A percentile compares a stretch with the other conserved stretches of the same genome.
Conservation (phyloP, 2,888 invertebrate genomes). For the Diarsia rubi region DNA sequence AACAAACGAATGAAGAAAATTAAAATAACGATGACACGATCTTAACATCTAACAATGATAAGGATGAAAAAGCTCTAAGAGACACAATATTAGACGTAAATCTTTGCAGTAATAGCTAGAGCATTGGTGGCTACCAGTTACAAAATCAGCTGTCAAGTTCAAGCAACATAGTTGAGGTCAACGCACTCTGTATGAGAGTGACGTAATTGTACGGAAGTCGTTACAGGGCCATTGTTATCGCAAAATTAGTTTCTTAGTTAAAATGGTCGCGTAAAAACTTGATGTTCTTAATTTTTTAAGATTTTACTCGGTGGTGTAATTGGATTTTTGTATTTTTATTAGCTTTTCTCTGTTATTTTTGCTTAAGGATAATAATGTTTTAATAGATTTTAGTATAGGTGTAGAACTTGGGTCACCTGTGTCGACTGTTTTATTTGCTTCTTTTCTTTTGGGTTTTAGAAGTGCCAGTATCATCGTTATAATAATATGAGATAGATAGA, state of each 20-base stretch:
- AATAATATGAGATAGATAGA: neutral
- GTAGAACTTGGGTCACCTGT: neutral
- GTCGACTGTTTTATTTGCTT: neutral
- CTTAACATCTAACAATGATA: neutral
- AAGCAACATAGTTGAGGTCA: slow-evolving; percentile 45
- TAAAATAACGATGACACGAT: no score
- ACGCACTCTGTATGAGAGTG: slow-evolving; percentile 42
- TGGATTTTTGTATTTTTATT: slow-evolving; percentile 21
- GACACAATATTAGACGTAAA: neutral
- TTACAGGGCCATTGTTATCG: slow-evolving; percentile 63
- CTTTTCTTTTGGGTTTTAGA: neutral
- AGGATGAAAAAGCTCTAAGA: neutral
- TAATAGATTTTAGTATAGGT: neutral
- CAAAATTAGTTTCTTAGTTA: slow-evolving; percentile 62
- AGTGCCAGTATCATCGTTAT: neutral
- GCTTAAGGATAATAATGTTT: neutral
- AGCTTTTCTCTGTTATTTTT: neutral
- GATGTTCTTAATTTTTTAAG: slow-evolving; percentile 20
- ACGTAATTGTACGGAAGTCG: slow-evolving; percentile 56
- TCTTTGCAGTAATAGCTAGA: slow-evolving; percentile 3
- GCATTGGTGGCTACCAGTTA: slow-evolving; percentile 19
- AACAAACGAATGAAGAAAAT: no score
- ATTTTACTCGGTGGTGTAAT: slow-evolving; percentile 44
- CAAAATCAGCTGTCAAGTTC: slow-evolving; percentile 54
- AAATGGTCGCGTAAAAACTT: slow-evolving; percentile 43